Evolutionary conservation across 2,113 vertebrate genomes (phyloP), one percentile per base, ranked within the genome.

Genomic region (Myocastor coypus): DNA sequence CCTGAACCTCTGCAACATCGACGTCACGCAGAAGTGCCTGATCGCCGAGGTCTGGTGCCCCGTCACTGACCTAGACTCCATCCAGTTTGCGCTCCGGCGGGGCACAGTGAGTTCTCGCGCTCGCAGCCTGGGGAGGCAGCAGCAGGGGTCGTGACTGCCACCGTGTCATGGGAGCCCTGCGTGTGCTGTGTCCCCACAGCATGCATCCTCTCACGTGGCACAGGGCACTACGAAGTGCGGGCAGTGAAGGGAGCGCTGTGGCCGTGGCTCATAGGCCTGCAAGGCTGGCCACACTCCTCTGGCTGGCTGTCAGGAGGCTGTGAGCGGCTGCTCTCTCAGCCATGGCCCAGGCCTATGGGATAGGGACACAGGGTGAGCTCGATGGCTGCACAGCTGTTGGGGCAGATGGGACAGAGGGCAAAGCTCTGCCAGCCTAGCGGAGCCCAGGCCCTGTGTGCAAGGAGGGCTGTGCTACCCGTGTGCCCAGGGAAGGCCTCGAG

Each of bases 31-130:
- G 98, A 99, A 99, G 98, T 99, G 99, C 98, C 98, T 99, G 98
- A 99, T 99, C 61, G 99, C 99, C 1, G 99, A 99, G 96, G 99
- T 99, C 93, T 99, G 99, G 99, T 99, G 99, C 96, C 99, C 99
- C 0, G 99, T 99, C 40, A 99, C 99, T 0, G 99, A 99, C 98
- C 98, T 99, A 0, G 99, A 99, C 96, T 99, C 99, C 91, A 99
- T 99, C 98, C 99, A 99, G 99, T 99, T 99, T 95, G 99, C 99
- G n/a, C 99, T 99, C 85, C 98, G 99, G 66, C 99, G 99, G 73
- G 99, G 99, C 90, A 99, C 99, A 80, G 99, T 99, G 97, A 99
- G 99, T 98, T 82, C 7, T 34, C 87, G 34, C 16, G 11, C 68
- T 0, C 2, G 28, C 22, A 16, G 61, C 17, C 26, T 61, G 7